Evolutionary conservation across 2,113 vertebrate species (phyloP), one percentile per base, ranked within the genome.

Genomic region (Numenius arquata): DNA sequence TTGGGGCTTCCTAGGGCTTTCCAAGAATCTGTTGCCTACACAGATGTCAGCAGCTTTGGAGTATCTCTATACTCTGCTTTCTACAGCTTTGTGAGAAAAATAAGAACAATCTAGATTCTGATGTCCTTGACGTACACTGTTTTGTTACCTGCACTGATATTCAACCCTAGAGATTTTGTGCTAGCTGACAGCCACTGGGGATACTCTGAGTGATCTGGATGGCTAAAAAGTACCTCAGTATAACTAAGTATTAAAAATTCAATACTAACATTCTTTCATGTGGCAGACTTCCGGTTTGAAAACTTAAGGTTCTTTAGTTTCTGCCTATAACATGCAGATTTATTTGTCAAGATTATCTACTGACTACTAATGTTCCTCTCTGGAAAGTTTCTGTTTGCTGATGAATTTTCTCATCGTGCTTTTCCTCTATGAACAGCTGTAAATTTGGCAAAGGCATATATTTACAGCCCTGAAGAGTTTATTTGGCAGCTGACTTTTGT

Each of bases 361-460:
- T 72, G 50, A 53, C 6, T 85, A 50, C n/a, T 77, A 82, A 80
- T 30, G 6, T 30, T 71, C 26, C 34, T 83, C 20, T 55, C 38
- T 75, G 26, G 26, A 84, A 80, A 83, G 12, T 72, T 86, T 74
- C 34, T 77, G 12, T 78, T 93, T 48, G 6, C 2, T 90, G 73
- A 59, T 90, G 30, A 93, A 84, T 70, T 92, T 91, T 85, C 47
- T 85, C 23, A 47, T 70, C 30, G 61, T 48, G 16, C 4, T 90
- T 88, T 91, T 86, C 23, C 25, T 73, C 34, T 71, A 40, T 65
- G 47, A 90, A 55, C 61, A 93, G 56, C 25, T 86, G 59, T 67
- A 96, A 84, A 88, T 89, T 94, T 95, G 68, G 38, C 82, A 93
- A 72, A 90, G 66, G 68, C 5, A 8, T 74, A 19, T 58, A 86